Base-by-base conservation (phyloP, 2,113 vertebrate species). In the Cnemophilus loriae region DNA sequence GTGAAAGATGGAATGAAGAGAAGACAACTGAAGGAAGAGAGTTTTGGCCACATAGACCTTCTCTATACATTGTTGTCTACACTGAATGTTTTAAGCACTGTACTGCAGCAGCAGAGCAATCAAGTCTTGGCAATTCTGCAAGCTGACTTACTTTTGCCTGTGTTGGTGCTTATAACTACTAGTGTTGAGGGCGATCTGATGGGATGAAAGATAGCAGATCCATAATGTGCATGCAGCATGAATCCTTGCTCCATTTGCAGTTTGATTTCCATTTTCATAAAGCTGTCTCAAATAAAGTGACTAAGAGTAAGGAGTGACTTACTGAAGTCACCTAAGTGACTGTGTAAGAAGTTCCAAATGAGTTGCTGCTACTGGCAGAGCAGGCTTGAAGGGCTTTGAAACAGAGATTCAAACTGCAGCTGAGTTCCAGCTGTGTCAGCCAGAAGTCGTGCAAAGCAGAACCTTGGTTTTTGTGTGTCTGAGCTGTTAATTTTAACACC, bases 1-100 rank as follows among this genome's bases (percentile, higher is more conserved):
- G 57, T 81, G 92, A 87, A 90, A 81, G 80, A 84, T 20, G 19
- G 74, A 94, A 79, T 61, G 46, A 93, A 71, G 77, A 96, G 78
- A 86, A 90, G 92, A 86, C 63, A 86, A 77, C 59, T 55, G 61
- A 89, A 79, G 50, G 74, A 79, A 52, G 41, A 42, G 12, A 8
- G 1, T 37, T 5, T 55, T 75, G 61, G 67, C 91, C 37, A 9
- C 9, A 1, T 6, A 15, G 10, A 18, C 69, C 22, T 94, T 74
- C 44, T 89, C 52, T 93, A 0, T 87, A 3, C 39, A 84, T 28
- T 0, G 1, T 67, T 84, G 73, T 64, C 64, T 90, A 2, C 17
- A 2, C 21, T 20, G 68, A 47, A 11, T 55, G 28, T 60, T 90
- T 61, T n/a, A 73, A 88, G 35, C 26, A 3, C 30, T 18, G 44